Evolutionary conservation across 2,888 invertebrate species (phyloP).

Genomic region (Clusia tigrina): DNA sequence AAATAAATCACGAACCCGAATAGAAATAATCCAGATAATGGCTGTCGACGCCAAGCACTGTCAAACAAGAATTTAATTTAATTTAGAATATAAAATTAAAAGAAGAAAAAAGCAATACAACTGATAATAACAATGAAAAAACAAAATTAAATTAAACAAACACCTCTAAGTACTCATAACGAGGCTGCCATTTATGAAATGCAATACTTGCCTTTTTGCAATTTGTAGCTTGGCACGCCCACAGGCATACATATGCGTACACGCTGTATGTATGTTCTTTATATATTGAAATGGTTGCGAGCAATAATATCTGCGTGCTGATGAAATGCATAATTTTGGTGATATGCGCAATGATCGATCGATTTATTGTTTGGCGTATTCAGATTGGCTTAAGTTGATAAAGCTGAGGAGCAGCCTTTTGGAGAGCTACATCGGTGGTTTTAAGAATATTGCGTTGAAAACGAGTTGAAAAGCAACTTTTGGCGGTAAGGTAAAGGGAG

Average conservation of each 20-base stretch:
- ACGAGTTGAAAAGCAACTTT: background rate
- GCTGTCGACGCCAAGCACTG: background rate
- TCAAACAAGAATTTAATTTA: background rate
- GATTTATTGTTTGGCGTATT: conserved; percentile 57
- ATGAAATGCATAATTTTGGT: conserved; percentile 59
- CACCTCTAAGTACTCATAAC: conserved; percentile 17
- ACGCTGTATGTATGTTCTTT: too few relatives aligned
- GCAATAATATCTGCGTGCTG: conserved; percentile 66
- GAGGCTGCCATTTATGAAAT: conserved; percentile 3
- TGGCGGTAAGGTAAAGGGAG: background rate
- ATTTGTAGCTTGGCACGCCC: background rate
- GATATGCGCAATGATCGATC: conserved; percentile 59
- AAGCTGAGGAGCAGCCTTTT: too few relatives aligned
- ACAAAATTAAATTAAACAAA: background rate
- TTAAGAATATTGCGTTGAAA: too few relatives aligned
- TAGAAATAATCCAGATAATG: conserved; percentile 1
- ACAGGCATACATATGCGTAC: too few relatives aligned
- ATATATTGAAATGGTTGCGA: conserved; percentile 61
- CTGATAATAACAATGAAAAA: background rate
- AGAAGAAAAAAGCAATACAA: conserved; percentile 6
- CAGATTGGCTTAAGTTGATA: too few relatives aligned
- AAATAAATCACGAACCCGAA: background rate
- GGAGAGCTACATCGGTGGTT: too few relatives aligned
- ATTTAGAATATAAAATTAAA: background rate
- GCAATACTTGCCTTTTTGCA: conserved; percentile 1